Evolutionary conservation across 2,113 vertebrate genomes (phyloP).

Genomic region (Nibea albiflora): DNA sequence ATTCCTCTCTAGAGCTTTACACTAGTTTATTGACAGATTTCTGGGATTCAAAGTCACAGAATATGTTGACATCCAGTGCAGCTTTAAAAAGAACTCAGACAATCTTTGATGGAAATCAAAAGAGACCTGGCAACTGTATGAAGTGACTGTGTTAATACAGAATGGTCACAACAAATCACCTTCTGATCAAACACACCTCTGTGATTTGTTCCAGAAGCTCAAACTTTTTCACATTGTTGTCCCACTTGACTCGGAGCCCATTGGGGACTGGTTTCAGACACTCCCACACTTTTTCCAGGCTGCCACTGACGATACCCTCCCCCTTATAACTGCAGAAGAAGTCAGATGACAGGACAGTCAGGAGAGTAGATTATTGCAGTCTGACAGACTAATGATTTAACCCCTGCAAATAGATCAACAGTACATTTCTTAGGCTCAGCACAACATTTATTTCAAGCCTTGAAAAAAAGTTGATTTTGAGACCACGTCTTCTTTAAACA

Average conservation of each 20-base stretch:
- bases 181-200: constrained; percentile 82
- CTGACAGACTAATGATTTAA: constrained; percentile 10
- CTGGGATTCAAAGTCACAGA: not conserved
- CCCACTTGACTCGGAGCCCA: constrained; percentile 91
- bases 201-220: constrained; percentile 88
- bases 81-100: constrained; percentile 21
- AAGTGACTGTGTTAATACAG: not conserved
- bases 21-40: not conserved
- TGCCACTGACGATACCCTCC: constrained; percentile 85
- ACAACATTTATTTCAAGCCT: not conserved
- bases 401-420: not conserved
- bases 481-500: not conserved
- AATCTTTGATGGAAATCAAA: not conserved
- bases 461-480: not conserved
- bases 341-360: constrained; percentile 10
- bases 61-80: not conserved
- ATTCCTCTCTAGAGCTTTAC: too few species aligned
- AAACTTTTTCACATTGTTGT: constrained; percentile 90
- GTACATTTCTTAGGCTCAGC: not conserved
- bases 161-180: not conserved
- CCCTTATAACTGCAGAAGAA: constrained; percentile 88
- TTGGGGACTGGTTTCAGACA: constrained; percentile 89
- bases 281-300: constrained; percentile 87
- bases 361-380: not conserved
- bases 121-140: not conserved